Evolutionary conservation across 2,888 invertebrate genomes (phyloP), one percentile per base, ranked within the genome.

Genomic region (Mesoligia furuncula): DNA sequence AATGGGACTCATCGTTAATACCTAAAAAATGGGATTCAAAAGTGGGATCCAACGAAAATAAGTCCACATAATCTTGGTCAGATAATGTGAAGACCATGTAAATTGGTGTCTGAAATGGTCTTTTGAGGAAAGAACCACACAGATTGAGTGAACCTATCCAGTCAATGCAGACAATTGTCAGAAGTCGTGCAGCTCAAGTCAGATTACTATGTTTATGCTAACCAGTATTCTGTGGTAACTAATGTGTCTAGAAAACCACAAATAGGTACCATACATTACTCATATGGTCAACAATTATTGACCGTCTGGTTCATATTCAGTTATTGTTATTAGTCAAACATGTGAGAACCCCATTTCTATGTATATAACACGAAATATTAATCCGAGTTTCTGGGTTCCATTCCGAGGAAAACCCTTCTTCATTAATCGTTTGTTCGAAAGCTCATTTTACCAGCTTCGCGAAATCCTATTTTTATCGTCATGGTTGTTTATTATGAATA

Each of bases 301-400:
- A 36, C 54, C 24, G 2, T 27, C 45, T 54, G 4, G 4, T 9
- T 36, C 51, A 36, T 39, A 64, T 36, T 36, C 0, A 45, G 64
- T 27, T 62, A 54, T 36, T 62, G 11, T 27, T 39, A 31, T 51
- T n/a, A 42, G 11, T 61, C 51, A 79, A 42, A 62, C 15, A 45
- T 54, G 6, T 62, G 27, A 71, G 24, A 42, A 42, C 9, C n/a
- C n/a, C 9, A 27, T 27, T 51, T 7, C 4, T 81, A 48, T 36
- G 8, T 20, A 78, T 0, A 3, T 45, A 36, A 74, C 51, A 27
- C 36, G 42, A 65, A 73, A 81, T 48, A 67, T 45, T 17, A 51
- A 59, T 66, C 20, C 4, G 9, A 45, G 7, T 59, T 39, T 27
- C 8, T 17, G 17, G n/a, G 8, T 15, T 45, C 15, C 9, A 7